A percentile compares a stretch with the other conserved stretches of the same genome.
Conservation (phyloP, 2,113 vertebrate genomes). For the Columbina picui region DNA sequence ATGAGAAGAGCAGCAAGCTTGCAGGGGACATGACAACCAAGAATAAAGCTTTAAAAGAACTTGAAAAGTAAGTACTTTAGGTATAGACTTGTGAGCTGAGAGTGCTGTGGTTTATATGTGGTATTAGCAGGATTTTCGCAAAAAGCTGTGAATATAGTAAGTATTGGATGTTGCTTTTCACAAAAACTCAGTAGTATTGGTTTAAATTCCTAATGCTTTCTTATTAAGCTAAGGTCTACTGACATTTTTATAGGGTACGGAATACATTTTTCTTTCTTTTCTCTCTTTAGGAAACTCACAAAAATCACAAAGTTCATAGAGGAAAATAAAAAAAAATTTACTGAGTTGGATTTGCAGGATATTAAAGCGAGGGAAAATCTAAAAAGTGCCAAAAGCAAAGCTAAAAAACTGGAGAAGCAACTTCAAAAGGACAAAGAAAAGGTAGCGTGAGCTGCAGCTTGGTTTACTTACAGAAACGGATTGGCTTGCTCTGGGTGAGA, state of each 20-base stretch:
- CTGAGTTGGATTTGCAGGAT: conserved; percentile 92
- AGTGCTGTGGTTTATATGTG: not conserved
- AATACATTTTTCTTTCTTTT: not conserved
- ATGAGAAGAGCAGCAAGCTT: conserved; percentile 85
- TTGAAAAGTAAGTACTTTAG: conserved; percentile 85
- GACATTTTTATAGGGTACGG: not conserved
- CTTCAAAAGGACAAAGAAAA: conserved; percentile 94
- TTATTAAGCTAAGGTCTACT: not conserved
- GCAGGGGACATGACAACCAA: conserved; percentile 86
- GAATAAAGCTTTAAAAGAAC: conserved; percentile 86
- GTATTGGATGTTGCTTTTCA: not conserved
- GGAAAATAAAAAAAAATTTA: conserved; percentile 91
- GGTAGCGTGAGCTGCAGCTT: conserved; percentile 68
- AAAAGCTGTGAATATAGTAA: not conserved
- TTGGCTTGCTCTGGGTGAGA: not conserved
- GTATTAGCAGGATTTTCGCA: not conserved
- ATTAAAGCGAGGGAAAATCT: conserved; percentile 94
- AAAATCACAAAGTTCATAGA: conserved; percentile 89
- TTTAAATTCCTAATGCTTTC: not conserved
- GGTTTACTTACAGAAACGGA: not conserved
- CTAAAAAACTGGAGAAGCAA: conserved; percentile 91
- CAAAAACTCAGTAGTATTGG: not conserved
- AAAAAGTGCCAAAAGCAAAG: conserved; percentile 89
- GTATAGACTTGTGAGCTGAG: not conserved
- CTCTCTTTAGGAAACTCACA: conserved; percentile 81